Percentiles rank a stretch among this genome's conserved stretches.
phyloP scores from a whole-genome alignment of 2,888 invertebrate genomes.

The Altica lythri region DNA sequence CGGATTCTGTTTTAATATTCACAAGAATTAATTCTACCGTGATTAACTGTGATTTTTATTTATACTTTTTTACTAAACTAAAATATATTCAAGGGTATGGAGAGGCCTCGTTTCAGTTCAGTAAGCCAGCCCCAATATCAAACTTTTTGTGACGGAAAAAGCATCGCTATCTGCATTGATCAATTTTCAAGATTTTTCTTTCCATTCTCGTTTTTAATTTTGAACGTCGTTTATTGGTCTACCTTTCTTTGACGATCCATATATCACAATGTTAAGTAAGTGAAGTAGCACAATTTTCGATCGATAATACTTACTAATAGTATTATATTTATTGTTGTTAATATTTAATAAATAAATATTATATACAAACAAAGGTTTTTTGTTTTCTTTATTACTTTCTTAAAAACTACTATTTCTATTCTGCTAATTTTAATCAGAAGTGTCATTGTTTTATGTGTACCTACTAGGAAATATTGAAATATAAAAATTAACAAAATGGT shows the following conservation, averaged over 20 bases:
- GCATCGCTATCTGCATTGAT: constrained; percentile 83
- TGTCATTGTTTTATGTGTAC: too few relatives aligned
- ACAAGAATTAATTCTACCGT: constrained; percentile 2
- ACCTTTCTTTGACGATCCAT: constrained; percentile 66
- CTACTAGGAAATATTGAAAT: too few relatives aligned
- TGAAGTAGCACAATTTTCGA: constrained; percentile 19
- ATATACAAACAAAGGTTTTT: not conserved
- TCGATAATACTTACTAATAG: too few relatives aligned
- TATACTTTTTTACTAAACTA: constrained; percentile 45
- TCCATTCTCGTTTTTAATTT: constrained; percentile 85
- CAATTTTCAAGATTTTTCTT: constrained; percentile 87
- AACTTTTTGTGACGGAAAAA: constrained; percentile 80
- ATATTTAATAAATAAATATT: not conserved
- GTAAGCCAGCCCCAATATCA: constrained; percentile 74
- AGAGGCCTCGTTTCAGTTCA: constrained; percentile 66
- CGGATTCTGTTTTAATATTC: too few relatives aligned
- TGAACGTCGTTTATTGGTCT: constrained; percentile 91
- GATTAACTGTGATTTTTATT: not conserved
- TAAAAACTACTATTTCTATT: too few relatives aligned
- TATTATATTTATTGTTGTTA: not conserved
- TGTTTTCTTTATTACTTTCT: too few relatives aligned
- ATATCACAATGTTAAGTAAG: not conserved
- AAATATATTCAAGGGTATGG: too few relatives aligned
- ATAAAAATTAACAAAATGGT: too few relatives aligned
- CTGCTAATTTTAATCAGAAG: too few relatives aligned